Evolutionary conservation across 2,888 invertebrate species (phyloP), one percentile per base, ranked within the genome.

Genomic region (Tethea ocularis): DNA sequence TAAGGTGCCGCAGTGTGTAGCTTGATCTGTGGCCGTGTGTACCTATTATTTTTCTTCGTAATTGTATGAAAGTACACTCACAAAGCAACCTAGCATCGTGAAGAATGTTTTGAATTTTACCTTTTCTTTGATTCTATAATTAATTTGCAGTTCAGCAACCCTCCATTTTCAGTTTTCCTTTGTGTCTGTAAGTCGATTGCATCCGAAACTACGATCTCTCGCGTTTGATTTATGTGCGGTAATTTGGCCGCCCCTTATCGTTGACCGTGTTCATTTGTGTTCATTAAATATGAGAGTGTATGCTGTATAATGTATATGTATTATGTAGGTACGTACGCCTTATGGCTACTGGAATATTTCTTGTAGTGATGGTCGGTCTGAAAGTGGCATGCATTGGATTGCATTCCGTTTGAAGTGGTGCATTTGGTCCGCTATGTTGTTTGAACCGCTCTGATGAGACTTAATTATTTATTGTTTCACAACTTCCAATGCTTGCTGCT

Each of bases 401-500:
- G 69, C 71, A 71, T 75, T 76, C 65, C 73, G 75, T 78, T 78
- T 80, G 77, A 83, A 82, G 78, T 79, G 66, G 61, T 75, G 69
- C 78, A 78, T 67, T 77, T 75, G 76, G 75, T 69, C 67, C 71
- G 67, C 70, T 69, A 67, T 69, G 67, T 71, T 70, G 72, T 72
- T 74, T 74, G 72, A 68, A 62, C 62, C 61, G 72, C 70, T 68
- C 67, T 78, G 78, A 83, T 83, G 78, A 80, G 77, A 77, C 74
- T 83, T 80, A 75, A 83, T 83, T 86, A 83, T 87, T 85, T 87
- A 84, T 84, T 86, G 70, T 83, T 83, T 70, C 63, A 67, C 65
- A 70, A 74, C 73, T 80, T 72, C 71, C 69, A 64, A 33, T 33
- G 78, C 60, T 64, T 66, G 71, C 57, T 64, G 68, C 61, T 68